Conservation (phyloP, 1,140 invertebrate species). For the Eupristina koningsbergeri region DNA sequence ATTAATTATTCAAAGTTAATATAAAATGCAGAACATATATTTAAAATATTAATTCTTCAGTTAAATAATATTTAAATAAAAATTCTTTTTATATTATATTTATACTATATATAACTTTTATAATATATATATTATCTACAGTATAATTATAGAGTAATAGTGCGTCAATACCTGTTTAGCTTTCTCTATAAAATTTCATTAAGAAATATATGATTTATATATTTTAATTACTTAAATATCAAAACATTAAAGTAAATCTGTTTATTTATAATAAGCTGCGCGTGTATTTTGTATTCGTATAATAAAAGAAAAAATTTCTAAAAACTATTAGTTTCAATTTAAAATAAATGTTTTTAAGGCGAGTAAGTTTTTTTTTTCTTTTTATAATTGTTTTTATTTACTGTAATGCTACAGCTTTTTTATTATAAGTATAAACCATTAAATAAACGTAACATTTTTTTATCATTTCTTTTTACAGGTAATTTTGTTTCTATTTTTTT, state of each 20-base stretch:
- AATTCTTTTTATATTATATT: slow-evolving; percentile 37
- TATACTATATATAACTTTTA: too few species aligned
- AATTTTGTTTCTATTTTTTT: too few species aligned
- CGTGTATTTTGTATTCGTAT: background rate
- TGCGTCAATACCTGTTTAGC: slow-evolving; percentile 43
- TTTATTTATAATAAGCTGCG: background rate
- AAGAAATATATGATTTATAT: slow-evolving; percentile 39
- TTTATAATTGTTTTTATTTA: slow-evolving; percentile 9
- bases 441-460: too few species aligned
- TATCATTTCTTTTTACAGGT: too few species aligned
- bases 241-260: slow-evolving; percentile 11
- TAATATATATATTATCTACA: too few species aligned
- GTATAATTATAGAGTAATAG: slow-evolving; percentile 53
- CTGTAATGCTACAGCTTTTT: too few species aligned
- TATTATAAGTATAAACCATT: too few species aligned
- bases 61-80: too few species aligned
- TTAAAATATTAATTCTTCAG: slow-evolving; percentile 37
- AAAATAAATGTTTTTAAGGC: slow-evolving; percentile 10
- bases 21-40: slow-evolving; percentile 31
- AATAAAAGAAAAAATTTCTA: background rate
- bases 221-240: slow-evolving; percentile 35
- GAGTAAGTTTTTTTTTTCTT: background rate
- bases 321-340: slow-evolving; percentile 26
- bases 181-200: slow-evolving; percentile 29
- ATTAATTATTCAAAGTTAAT: slow-evolving; percentile 10